A percentile compares a stretch with the other conserved stretches of the same genome.
Evolutionary conservation across 2,113 vertebrate species (phyloP).

Genomic region (Malurus melanocephalus): DNA sequence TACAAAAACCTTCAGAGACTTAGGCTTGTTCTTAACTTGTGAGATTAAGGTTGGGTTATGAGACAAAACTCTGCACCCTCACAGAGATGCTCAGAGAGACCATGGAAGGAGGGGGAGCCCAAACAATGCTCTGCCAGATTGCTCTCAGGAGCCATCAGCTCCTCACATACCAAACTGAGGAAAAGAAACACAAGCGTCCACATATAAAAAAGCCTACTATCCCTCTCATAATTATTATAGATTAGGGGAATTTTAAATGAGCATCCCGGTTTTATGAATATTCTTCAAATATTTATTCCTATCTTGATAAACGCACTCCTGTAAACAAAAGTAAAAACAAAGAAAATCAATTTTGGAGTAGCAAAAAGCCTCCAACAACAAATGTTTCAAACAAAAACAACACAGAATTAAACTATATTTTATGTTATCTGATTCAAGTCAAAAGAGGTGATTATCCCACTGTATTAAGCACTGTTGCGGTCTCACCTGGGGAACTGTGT

Average conservation of each 20-base stretch:
- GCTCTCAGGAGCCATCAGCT: background rate
- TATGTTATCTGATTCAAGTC: background rate
- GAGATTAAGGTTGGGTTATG: background rate
- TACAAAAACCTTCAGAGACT: background rate
- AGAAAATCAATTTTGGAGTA: background rate
- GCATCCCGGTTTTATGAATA: background rate
- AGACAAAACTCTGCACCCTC: background rate
- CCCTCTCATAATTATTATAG: background rate
- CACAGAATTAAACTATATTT: background rate
- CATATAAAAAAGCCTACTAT: background rate
- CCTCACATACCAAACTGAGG: background rate
- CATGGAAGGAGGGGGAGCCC: background rate
- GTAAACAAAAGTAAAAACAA: background rate
- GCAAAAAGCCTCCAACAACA: background rate
- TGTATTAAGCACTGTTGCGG: fast-evolving
- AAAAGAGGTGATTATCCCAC: background rate
- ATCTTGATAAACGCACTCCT: background rate
- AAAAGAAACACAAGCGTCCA: background rate
- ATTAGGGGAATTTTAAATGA: background rate
- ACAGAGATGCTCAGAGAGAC: background rate
- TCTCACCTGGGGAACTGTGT: background rate
- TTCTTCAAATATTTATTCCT: background rate
- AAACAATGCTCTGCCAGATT: background rate
- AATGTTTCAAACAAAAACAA: background rate
- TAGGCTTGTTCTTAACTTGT: background rate